Conservation (phyloP, 2,888 invertebrate genomes). For the Agrenia bidenticulata region DNA sequence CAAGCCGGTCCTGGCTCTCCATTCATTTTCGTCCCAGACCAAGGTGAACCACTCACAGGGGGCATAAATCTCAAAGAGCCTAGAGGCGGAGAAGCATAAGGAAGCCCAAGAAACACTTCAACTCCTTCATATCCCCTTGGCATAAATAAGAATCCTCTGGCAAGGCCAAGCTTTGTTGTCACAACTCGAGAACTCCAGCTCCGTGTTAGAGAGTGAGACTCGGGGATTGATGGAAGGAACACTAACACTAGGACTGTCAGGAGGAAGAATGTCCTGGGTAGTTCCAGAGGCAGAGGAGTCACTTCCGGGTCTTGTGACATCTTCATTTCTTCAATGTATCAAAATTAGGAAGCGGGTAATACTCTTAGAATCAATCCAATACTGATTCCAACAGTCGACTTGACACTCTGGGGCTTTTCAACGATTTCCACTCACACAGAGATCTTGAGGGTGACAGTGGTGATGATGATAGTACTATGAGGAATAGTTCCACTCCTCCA, state of each 20-base stretch:
- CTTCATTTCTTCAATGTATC: not conserved
- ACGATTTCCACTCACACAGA: no score
- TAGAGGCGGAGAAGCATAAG: conserved; percentile 88
- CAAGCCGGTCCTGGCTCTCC: conserved; percentile 87
- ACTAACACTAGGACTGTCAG: not conserved
- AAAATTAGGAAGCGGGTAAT: no score
- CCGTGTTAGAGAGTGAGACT: not conserved
- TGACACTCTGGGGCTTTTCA: no score
- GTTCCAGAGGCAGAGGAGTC: not conserved
- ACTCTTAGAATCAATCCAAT: no score
- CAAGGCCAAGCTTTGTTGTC: conserved; percentile 39
- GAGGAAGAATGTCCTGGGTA: not conserved
- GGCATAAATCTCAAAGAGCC: conserved; percentile 92
- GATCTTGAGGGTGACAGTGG: no score
- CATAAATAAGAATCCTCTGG: conserved; percentile 40
- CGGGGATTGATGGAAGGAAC: conserved; percentile 5
- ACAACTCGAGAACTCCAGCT: conserved; percentile 47
- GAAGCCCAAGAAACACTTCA: conserved; percentile 61
- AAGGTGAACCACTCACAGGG: conserved; percentile 86
- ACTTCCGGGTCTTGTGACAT: conserved; percentile 6
- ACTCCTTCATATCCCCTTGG: conserved; percentile 46
- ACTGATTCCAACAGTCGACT: no score
- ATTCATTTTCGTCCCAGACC: conserved; percentile 85
- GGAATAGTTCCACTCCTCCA: no score
- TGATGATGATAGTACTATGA: no score